phyloP scores from a whole-genome alignment of 2,113 vertebrate genomes.

The Lampris megalopsis region DNA sequence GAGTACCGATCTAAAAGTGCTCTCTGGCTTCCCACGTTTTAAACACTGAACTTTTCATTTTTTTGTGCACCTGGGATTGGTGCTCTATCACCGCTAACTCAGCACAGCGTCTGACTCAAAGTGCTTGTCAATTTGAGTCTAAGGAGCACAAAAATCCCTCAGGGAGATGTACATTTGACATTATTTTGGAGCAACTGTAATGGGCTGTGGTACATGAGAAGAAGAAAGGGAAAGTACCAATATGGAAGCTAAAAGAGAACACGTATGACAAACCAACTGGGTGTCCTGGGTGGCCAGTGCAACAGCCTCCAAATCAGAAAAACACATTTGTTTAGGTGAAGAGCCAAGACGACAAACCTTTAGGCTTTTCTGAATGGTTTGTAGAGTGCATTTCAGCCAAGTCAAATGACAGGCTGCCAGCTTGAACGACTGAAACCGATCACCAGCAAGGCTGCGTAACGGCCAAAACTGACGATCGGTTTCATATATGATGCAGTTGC shows the following conservation, averaged over 20 bases:
- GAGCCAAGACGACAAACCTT: constrained; percentile 36
- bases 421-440: constrained; percentile 21
- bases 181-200: constrained; percentile 56
- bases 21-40: too few species aligned
- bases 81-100: constrained; percentile 29
- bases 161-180: constrained; percentile 50
- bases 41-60: too few species aligned
- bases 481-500: too few species aligned
- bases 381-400: constrained; percentile 31
- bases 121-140: constrained; percentile 62
- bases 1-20: too few species aligned
- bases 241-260: not conserved
- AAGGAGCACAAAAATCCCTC: constrained; percentile 44
- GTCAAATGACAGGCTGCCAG: constrained; percentile 56
- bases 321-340: constrained; percentile 42
- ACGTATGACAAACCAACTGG: constrained; percentile 40
- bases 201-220: constrained; percentile 55
- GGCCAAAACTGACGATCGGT: too few species aligned
- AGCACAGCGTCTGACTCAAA: constrained; percentile 55
- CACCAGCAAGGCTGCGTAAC: too few species aligned
- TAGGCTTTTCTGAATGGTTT: constrained; percentile 40
- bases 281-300: constrained; percentile 33
- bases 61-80: constrained; percentile 27
- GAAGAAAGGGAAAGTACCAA: constrained; percentile 37
- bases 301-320: constrained; percentile 36